Base-by-base conservation (phyloP, 2,888 invertebrate genomes). In the Ametastegia equiseti region DNA sequence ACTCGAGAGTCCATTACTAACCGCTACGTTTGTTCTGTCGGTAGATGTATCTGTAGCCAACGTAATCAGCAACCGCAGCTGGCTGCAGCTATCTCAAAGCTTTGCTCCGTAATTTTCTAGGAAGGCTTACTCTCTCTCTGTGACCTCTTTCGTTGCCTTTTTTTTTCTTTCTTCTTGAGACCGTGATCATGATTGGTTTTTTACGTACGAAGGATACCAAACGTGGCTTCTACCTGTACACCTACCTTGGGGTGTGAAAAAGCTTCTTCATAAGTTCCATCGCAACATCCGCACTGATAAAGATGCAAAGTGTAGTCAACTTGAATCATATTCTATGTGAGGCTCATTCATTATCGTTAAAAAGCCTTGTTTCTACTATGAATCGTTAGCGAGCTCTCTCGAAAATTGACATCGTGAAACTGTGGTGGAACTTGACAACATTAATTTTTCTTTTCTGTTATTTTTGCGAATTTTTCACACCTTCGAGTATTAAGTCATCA, bases 181-280 rank as follows among this genome's bases (percentile, higher is more conserved):
- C 30, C 60, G 60, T 15, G 11, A 30, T 30, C 60, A 15, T 23
- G 60, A 60, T 60, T 60, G 60, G 60, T 60, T 60, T 60, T 13
- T 30, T 60, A 30, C 60, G 30, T 0, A 60, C 27, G 15, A 27
- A 30, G 60, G n/a, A n/a, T n/a, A n/a, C n/a, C n/a, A 30, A 60
- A 27, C 60, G 23, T 60, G 30, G n/a, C 30, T 60, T 60, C 13
- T n/a, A n/a, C 23, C 30, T 30, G 60, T 27, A 60, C 30, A 30
- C 11, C 13, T 23, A 60, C 30, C 0, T 15, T 30, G 60, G 13
- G 15, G 15, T 6, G 60, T 60, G n/a, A n/a, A n/a, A 30, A 60
- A 30, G 60, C 6, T 60, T 60, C 13, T 60, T 60, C 60, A 19
- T 30, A 60, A 67, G 39, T 67, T 67, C 19, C 65, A 67, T 67